Conservation (phyloP, 1,140 invertebrate species). For the Hyphantria cunea region DNA sequence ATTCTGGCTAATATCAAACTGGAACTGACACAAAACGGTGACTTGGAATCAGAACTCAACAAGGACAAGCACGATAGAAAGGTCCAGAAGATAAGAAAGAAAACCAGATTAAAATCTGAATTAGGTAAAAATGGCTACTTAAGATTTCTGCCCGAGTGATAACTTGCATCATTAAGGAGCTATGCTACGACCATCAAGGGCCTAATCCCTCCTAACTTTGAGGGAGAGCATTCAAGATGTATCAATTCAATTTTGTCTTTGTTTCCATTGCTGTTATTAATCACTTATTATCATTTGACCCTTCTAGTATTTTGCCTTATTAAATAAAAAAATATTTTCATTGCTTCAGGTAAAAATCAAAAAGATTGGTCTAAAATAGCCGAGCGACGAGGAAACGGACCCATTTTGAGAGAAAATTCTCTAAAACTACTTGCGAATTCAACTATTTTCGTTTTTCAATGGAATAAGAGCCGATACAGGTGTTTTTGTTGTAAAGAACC, state of each 20-base stretch:
- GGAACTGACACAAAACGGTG: constrained; percentile 9
- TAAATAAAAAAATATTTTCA: too few relatives aligned
- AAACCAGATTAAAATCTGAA: constrained; percentile 18
- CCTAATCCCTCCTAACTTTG: too few relatives aligned
- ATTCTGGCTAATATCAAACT: constrained; percentile 28
- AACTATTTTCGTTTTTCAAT: constrained; percentile 66
- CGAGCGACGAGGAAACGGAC: constrained; percentile 50
- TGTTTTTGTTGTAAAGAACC: constrained; percentile 68
- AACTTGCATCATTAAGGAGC: too few relatives aligned
- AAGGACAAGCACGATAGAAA: neutral
- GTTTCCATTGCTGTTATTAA: too few relatives aligned
- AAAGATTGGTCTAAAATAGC: constrained; percentile 44
- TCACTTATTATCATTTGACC: too few relatives aligned
- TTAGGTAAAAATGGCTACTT: constrained; percentile 7
- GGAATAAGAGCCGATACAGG: constrained; percentile 63
- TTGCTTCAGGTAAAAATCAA: constrained; percentile 11
- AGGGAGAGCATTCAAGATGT: too few relatives aligned
- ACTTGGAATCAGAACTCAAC: neutral
- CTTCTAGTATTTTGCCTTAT: too few relatives aligned
- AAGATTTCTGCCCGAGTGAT: neutral
- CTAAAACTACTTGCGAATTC: constrained; percentile 62
- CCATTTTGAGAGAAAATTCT: constrained; percentile 57
- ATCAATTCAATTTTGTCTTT: too few relatives aligned
- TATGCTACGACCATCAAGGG: too few relatives aligned
- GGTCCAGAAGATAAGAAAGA: constrained; percentile 11